Evolutionary conservation across 2,888 invertebrate genomes (phyloP), one percentile per base, ranked within the genome.

Genomic region (Drosophila borealis): DNA sequence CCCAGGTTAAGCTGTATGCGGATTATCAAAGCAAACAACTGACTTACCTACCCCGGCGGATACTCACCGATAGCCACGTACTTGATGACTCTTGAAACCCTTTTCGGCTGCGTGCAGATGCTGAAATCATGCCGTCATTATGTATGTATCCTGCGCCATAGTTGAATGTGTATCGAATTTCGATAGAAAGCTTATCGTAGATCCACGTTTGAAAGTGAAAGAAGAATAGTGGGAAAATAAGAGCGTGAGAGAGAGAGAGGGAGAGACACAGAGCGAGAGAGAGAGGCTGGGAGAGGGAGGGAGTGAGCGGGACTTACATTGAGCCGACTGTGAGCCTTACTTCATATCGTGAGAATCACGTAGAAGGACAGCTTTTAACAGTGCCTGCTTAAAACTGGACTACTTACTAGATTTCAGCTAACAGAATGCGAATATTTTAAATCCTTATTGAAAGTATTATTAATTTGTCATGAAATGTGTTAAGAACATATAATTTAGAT

Each of bases 11-110:
- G 81, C 88, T 88, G 86, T 85, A 65, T 88, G 88, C 82, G 76
- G 88, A 82, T 82, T 88, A 88, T 82, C 76, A 88, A 70, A 60
- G 79, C 81, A 81, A 81, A 84, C 88, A 81, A 74, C 70, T 61
- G 69, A 66, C 55, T 67, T 68, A 62, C 42, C 65, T 54, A 41
- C 55, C 37, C 17, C 56, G 9, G 45, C 33, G 41, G 29, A 61
- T 68, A 39, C 60, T 21, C 63, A 33, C 6, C 37, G 17, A 36
- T 13, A 36, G 25, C 29, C 53, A 29, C 36, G 21, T 3, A 8
- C 36, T 9, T 25, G 21, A 13, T 25, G 55, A 45, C 55, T 55
- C 2, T 36, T 37, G 45, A 36, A 55, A 55, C 55, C 55, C 55
- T 55, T 55, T 55, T 36, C 17, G 17, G 9, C 36, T 11, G 6